These are phyloP conservation scores for Hedychridium roseum DNA, from an alignment of 2,888 invertebrate genomes.

Conservation along the genomic window DNA sequence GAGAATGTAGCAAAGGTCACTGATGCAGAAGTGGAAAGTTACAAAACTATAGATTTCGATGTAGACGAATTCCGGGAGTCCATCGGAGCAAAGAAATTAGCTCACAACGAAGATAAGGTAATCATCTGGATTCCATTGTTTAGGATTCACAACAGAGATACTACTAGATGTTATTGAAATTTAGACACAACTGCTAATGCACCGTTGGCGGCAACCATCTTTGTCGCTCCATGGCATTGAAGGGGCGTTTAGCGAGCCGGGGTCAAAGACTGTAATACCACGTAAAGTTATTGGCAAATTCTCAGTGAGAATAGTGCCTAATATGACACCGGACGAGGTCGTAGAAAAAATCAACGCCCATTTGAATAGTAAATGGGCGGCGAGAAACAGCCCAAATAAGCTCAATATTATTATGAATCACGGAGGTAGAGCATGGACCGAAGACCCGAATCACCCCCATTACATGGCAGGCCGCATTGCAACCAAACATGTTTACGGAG, in stretches of 20 bases:
- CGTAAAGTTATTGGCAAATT: constrained; percentile 95
- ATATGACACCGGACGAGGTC: constrained; percentile 87
- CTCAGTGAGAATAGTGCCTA: constrained; percentile 95
- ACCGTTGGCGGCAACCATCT: constrained; percentile 94
- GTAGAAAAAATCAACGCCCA: constrained; percentile 80
- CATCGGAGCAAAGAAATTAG: constrained; percentile 74
- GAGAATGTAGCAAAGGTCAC: constrained; percentile 83
- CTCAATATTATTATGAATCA: constrained; percentile 76
- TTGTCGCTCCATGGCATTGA: constrained; percentile 96
- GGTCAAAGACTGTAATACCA: constrained; percentile 95
- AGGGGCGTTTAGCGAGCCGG: constrained; percentile 91
- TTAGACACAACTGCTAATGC: constrained; percentile 82
- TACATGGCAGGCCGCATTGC: constrained; percentile 88
- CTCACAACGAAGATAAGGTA: constrained; percentile 80
- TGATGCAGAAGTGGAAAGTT: constrained; percentile 75
- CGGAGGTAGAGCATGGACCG: constrained; percentile 91
- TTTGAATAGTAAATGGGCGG: constrained; percentile 79
- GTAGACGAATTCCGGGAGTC: constrained; percentile 77
- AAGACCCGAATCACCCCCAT: constrained; percentile 91
- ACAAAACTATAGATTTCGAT: constrained; percentile 87
- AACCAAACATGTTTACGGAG: constrained; percentile 84
- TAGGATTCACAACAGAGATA: neutral
- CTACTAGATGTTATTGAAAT: constrained; percentile 6
- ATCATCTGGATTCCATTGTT: too few relatives aligned
- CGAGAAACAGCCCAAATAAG: constrained; percentile 84